Conservation (phyloP, 2,888 invertebrate species). For the Trachelus troglodyta region DNA sequence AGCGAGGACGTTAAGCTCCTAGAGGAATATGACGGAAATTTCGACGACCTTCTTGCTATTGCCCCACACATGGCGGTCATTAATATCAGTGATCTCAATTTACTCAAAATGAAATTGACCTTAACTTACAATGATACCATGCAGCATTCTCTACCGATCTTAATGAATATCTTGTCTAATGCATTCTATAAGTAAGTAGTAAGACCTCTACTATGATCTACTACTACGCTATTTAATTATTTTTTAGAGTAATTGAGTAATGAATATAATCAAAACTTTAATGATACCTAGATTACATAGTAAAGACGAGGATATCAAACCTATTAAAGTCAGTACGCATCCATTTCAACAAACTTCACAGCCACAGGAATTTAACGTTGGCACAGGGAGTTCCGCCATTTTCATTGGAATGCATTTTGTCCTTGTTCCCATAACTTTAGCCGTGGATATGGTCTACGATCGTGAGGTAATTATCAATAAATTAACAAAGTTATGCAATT, state of each 20-base stretch:
- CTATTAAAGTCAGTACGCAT: slow-evolving; percentile 74
- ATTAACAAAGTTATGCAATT: slow-evolving; percentile 11
- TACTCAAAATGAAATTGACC: slow-evolving; percentile 71
- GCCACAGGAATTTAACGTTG: slow-evolving; percentile 78
- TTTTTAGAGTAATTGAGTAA: slow-evolving; percentile 7
- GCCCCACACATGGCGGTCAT: slow-evolving; percentile 77
- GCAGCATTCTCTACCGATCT: slow-evolving; percentile 81
- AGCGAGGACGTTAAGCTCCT: slow-evolving; percentile 59
- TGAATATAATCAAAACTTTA: slow-evolving; percentile 12
- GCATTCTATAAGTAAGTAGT: slow-evolving; percentile 74
- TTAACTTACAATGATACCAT: slow-evolving; percentile 83
- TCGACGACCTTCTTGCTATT: slow-evolving; percentile 72
- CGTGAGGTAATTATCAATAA: slow-evolving; percentile 73
- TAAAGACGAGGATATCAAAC: slow-evolving; percentile 63
- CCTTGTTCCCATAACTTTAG: slow-evolving; percentile 80
- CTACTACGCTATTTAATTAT: neutral
- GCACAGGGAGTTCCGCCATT: slow-evolving; percentile 78
- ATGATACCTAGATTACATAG: slow-evolving; percentile 53
- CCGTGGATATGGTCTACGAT: slow-evolving; percentile 85
- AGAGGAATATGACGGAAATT: slow-evolving; percentile 75
- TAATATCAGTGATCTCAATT: slow-evolving; percentile 70
- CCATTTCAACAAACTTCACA: slow-evolving; percentile 81
- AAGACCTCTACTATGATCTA: neutral
- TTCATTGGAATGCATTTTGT: slow-evolving; percentile 86
- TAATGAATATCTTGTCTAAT: slow-evolving; percentile 79